phyloP scores from a whole-genome alignment of 2,797 vertebrate species.

The Capromys pilorides region DNA sequence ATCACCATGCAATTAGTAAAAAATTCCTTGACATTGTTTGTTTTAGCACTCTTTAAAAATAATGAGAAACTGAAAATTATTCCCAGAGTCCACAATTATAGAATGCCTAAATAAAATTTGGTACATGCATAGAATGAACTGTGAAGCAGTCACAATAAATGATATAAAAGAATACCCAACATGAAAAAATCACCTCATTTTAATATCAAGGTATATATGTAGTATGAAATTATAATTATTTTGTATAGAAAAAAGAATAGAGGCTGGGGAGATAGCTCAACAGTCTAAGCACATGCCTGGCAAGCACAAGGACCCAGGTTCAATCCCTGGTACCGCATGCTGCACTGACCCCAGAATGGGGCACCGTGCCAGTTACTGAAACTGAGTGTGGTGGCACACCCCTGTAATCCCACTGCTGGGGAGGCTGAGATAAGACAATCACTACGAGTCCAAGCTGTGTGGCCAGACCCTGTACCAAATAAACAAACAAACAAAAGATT shows the following conservation, averaged over 20 bases:
- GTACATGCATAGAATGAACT: neutral
- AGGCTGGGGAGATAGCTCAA: too few species aligned
- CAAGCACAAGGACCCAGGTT: too few species aligned
- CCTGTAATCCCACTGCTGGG: too few species aligned
- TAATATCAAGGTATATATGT: neutral
- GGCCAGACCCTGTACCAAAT: too few species aligned
- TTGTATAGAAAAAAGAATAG: neutral
- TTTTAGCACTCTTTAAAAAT: neutral
- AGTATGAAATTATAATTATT: neutral
- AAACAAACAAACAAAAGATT: too few species aligned
- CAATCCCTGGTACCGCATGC: too few species aligned
- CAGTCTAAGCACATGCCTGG: too few species aligned
- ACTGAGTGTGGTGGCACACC: too few species aligned
- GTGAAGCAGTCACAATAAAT: neutral
- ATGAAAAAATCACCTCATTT: neutral
- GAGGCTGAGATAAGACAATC: too few species aligned
- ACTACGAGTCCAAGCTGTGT: too few species aligned
- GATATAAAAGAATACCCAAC: neutral
- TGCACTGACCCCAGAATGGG: too few species aligned
- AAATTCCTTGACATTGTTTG: neutral
- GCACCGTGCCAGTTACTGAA: too few species aligned
- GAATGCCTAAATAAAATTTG: neutral
- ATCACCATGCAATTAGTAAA: neutral
- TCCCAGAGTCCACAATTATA: neutral
- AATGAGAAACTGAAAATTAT: neutral